phyloP scores from a whole-genome alignment of 2,888 invertebrate species.

The Bursaphelenchus okinawaensis region DNA sequence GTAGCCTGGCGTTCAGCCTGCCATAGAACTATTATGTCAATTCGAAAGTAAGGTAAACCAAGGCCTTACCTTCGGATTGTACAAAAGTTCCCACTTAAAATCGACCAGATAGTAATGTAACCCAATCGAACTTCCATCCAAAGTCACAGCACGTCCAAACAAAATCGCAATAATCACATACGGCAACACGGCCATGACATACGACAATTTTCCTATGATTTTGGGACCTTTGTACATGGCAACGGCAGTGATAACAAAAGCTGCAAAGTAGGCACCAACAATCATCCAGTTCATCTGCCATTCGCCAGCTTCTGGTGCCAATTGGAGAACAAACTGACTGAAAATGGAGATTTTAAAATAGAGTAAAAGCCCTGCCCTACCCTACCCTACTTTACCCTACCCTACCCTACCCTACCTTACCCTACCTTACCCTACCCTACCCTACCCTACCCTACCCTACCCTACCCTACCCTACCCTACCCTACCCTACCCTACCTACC shows the following conservation, averaged over 20 bases:
- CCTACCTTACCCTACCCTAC: too few species aligned
- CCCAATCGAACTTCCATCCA: slow-evolving; percentile 34
- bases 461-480: too few species aligned
- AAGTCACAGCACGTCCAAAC: slow-evolving; percentile 39
- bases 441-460: too few species aligned
- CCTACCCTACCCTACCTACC: too few species aligned
- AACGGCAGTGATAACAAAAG: slow-evolving; percentile 30
- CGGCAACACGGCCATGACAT: slow-evolving; percentile 34
- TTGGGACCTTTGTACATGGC: slow-evolving; percentile 39
- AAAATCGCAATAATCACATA: slow-evolving; percentile 39
- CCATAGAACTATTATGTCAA: too few species aligned
- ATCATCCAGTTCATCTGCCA: slow-evolving; percentile 26
- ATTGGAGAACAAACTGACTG: slow-evolving; percentile 31
- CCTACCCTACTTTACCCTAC: too few species aligned
- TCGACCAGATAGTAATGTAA: slow-evolving; percentile 35
- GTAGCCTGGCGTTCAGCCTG: too few species aligned
- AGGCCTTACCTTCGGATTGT: neutral
- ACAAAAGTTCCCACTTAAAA: slow-evolving; percentile 5
- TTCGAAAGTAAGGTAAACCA: neutral
- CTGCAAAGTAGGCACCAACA: slow-evolving; percentile 20
- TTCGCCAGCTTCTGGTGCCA: slow-evolving; percentile 24
- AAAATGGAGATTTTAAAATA: too few species aligned
- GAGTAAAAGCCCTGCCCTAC: too few species aligned
- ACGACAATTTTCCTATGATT: slow-evolving; percentile 19
- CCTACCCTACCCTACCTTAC: too few species aligned